Conservation (phyloP, 2,113 vertebrate species). For the Oncorhynchus masou region DNA sequence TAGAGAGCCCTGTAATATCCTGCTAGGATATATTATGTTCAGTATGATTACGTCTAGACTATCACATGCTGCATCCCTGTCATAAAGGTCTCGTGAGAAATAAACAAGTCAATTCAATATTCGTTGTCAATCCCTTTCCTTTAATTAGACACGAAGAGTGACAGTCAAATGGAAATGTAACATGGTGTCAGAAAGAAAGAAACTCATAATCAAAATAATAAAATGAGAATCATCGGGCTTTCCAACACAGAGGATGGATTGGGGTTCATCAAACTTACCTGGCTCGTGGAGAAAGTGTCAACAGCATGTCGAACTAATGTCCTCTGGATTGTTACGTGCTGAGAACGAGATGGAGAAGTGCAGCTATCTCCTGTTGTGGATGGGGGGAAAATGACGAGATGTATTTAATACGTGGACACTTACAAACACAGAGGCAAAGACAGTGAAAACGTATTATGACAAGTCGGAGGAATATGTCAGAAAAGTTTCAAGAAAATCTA, state of each 20-base stretch:
- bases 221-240: not conserved
- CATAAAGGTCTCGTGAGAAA: not conserved
- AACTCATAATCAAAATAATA: not conserved
- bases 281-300: conserved; percentile 4
- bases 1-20: too few relatives aligned
- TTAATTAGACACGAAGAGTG: not conserved
- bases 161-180: not conserved
- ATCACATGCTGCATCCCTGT: too few relatives aligned
- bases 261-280: conserved; percentile 9
- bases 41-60: too few relatives aligned
- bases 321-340: not conserved
- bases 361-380: conserved; percentile 11
- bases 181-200: conserved; percentile 10
- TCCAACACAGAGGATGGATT: conserved; percentile 12
- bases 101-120: not conserved
- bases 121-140: not conserved
- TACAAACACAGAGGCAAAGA: not conserved
- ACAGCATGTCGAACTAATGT: conserved; percentile 18
- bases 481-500: not conserved
- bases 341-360: conserved; percentile 6
- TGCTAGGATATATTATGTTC: too few relatives aligned
- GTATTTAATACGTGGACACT: not conserved
- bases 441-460: not conserved
- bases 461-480: not conserved
- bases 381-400: conserved; percentile 3